Percentiles rank a stretch among this genome's conserved stretches.
phyloP scores from a whole-genome alignment of 2,113 vertebrate genomes.

The Podiceps cristatus region DNA sequence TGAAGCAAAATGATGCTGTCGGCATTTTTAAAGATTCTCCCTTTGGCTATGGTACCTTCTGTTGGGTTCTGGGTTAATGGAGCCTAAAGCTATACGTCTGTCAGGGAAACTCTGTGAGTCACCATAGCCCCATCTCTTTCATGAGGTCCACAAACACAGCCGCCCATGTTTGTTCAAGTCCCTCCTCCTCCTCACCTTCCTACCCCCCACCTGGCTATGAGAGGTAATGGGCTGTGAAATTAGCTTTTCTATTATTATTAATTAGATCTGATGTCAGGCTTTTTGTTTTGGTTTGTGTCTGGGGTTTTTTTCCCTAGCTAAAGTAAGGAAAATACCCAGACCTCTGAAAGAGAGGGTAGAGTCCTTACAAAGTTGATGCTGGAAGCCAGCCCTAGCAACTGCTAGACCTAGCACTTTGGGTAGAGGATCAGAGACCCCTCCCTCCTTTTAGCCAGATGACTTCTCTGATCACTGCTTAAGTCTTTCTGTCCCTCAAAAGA shows the following conservation, averaged over 20 bases:
- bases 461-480: background rate
- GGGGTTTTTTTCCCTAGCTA: background rate
- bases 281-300: constrained; percentile 42
- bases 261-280: constrained; percentile 71
- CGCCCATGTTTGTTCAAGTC: constrained; percentile 68
- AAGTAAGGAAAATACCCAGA: constrained; percentile 9
- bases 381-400: background rate
- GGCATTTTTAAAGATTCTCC: constrained; percentile 66
- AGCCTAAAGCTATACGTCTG: constrained; percentile 57
- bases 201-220: constrained; percentile 48
- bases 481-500: background rate
- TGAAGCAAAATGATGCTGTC: constrained; percentile 73
- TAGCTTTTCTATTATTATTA: constrained; percentile 80
- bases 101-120: constrained; percentile 16
- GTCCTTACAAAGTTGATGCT: background rate
- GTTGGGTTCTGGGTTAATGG: constrained; percentile 65
- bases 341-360: background rate
- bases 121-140: background rate
- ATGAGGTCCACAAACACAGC: constrained; percentile 54
- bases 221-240: constrained; percentile 79
- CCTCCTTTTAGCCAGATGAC: background rate
- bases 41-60: constrained; percentile 59
- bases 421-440: background rate
- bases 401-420: background rate
- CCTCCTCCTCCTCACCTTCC: constrained; percentile 57